phyloP scores from a whole-genome alignment of 1,140 invertebrate genomes.

The Drosophila sp. region DNA sequence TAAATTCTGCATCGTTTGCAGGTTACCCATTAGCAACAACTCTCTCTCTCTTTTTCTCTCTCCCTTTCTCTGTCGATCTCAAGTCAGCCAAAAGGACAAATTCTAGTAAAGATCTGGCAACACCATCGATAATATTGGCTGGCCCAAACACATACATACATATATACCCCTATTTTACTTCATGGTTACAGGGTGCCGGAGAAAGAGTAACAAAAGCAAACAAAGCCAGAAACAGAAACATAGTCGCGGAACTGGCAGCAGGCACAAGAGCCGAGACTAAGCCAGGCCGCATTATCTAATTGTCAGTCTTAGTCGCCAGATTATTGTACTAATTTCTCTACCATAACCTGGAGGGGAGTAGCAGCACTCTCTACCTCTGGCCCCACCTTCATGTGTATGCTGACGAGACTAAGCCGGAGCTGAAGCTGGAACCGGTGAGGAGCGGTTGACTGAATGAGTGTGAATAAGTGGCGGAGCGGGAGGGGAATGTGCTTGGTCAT shows the following conservation, averaged over 20 bases:
- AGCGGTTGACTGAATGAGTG: background rate
- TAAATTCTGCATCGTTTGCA: background rate
- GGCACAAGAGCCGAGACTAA: slow-evolving; percentile 55
- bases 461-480: slow-evolving; percentile 34
- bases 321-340: slow-evolving; percentile 76
- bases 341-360: slow-evolving; percentile 39
- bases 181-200: background rate
- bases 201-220: slow-evolving; percentile 2
- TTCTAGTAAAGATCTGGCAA: too few relatives aligned
- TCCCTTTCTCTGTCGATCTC: too few relatives aligned
- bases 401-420: slow-evolving; percentile 1
- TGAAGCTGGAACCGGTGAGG: too few relatives aligned
- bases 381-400: background rate
- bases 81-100: too few relatives aligned
- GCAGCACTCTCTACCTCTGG: background rate
- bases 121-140: too few relatives aligned
- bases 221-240: slow-evolving; percentile 37
- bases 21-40: background rate
- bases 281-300: slow-evolving; percentile 74
- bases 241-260: slow-evolving; percentile 22
- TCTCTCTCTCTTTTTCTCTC: too few relatives aligned
- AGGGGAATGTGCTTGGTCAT: slow-evolving; percentile 46
- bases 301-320: slow-evolving; percentile 72
- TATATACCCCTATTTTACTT: background rate
- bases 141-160: background rate